These are phyloP conservation scores for Junonia oenone DNA, from an alignment of 2,888 invertebrate genomes.

Conservation along the genomic window DNA sequence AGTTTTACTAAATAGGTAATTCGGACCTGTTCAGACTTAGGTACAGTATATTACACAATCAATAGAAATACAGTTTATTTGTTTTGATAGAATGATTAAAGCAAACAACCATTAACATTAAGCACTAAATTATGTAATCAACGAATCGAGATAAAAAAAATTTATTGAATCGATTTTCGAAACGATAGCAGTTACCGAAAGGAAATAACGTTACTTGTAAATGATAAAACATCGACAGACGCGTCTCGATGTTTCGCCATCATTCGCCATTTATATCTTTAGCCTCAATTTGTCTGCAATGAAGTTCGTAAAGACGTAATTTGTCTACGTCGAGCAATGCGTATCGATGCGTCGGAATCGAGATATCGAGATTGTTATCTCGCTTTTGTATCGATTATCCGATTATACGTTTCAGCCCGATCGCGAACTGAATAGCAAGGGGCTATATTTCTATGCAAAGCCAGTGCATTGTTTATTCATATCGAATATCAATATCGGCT, in stretches of 20 bases:
- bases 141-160: neutral
- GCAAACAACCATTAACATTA: slow-evolving; percentile 3
- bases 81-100: too few species aligned
- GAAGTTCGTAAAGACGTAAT: slow-evolving; percentile 60
- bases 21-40: too few species aligned
- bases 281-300: slow-evolving; percentile 64
- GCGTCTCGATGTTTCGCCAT: slow-evolving; percentile 19
- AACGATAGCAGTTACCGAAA: slow-evolving; percentile 19
- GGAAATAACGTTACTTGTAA: slow-evolving; percentile 15
- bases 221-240: slow-evolving; percentile 18
- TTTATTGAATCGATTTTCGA: slow-evolving; percentile 7
- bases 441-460: slow-evolving; percentile 55
- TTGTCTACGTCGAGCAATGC: slow-evolving; percentile 68
- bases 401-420: slow-evolving; percentile 44
- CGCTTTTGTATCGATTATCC: slow-evolving; percentile 62
- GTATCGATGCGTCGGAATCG: slow-evolving; percentile 59
- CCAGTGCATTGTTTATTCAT: slow-evolving; percentile 53
- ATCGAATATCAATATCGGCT: slow-evolving; percentile 53
- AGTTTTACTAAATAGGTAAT: too few species aligned
- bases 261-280: slow-evolving; percentile 27
- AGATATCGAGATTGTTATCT: slow-evolving; percentile 66
- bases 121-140: neutral
- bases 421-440: slow-evolving; percentile 54
- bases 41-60: too few species aligned
- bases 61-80: too few species aligned